Evolutionary conservation across 2,888 invertebrate species (phyloP), one percentile per base, ranked within the genome.

Genomic region (Stenurella melanura): DNA sequence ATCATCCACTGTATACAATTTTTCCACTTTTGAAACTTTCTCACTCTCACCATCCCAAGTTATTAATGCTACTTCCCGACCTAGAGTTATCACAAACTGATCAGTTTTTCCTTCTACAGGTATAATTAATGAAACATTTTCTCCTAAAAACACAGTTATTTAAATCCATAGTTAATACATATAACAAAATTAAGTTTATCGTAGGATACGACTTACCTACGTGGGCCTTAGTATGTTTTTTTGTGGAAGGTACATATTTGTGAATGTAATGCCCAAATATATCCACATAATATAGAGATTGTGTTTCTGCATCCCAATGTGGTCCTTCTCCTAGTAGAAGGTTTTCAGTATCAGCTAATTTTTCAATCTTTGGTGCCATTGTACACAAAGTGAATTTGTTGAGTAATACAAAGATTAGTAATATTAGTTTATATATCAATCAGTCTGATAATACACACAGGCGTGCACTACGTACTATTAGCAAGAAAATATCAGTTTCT

Each of bases 261-360:
- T 83, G 77, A 17, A 85, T 80, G 9, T 76, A 66, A 66, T 80
- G 76, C 50, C 80, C 81, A 19, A 79, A 71, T 72, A 94, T 92
- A 87, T 94, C 94, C 80, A 93, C 93, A 87, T 91, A 94, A 89
- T 93, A 94, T 7, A 94, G 89, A 58, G 90, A 91, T 86, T 93
- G 92, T 42, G 90, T 90, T 26, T 87, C 87, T 50, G 90, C 88
- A 87, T 93, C 92, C 94, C 94, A 94, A 86, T 94, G 94, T 0
- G 94, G 94, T n/a, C 94, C 94, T 88, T 94, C 94, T 78, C 94
- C 94, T 64, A 94, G 10, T 17, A 38, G 1, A 17, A 19, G 18
- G 10, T 64, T 64, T 64, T 64, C 21, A 26, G 21, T 26, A 26
- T 26, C 21, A 26, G 4, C 21, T 4, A 26, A 26, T 26, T 26